A percentile compares a stretch with the other conserved stretches of the same genome.
phyloP scores from a whole-genome alignment of 2,113 vertebrate species.

The Blennius ocellaris region DNA sequence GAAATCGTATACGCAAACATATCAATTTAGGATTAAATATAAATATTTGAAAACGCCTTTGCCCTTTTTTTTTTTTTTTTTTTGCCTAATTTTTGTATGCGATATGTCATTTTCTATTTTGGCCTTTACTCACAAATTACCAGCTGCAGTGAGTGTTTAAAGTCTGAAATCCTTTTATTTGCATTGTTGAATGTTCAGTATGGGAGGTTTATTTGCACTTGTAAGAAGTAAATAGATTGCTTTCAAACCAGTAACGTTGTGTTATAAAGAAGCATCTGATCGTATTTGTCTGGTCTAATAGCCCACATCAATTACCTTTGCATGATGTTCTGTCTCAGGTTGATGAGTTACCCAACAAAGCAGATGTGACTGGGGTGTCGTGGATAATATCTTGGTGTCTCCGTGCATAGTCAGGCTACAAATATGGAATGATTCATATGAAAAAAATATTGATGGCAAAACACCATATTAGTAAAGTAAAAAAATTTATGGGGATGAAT shows the following conservation, averaged over 20 bases:
- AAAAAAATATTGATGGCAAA: no score
- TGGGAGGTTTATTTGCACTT: conserved; percentile 25
- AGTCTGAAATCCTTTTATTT: conserved; percentile 31
- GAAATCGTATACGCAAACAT: conserved; percentile 69
- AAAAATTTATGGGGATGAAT: no score
- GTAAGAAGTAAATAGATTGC: conserved; percentile 6
- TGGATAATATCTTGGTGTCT: no score
- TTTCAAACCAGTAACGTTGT: not conserved
- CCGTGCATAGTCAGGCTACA: no score
- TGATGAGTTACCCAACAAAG: no score
- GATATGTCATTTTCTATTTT: conserved; percentile 62
- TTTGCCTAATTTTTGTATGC: conserved; percentile 38
- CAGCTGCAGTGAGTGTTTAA: conserved; percentile 40
- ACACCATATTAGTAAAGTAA: no score
- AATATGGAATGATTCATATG: no score
- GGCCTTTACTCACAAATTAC: conserved; percentile 45
- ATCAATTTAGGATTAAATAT: conserved; percentile 70
- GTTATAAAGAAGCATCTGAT: not conserved
- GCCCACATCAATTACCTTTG: not conserved
- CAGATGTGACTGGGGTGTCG: no score
- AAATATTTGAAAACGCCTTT: conserved; percentile 65
- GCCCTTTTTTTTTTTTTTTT: conserved; percentile 58
- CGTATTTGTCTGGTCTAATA: not conserved
- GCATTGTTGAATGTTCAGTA: conserved; percentile 44
- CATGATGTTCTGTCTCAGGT: no score